Percentiles rank a stretch among this genome's conserved stretches.
Evolutionary conservation across 2,797 vertebrate genomes (phyloP).

Genomic region (Cyclura pinguis): DNA sequence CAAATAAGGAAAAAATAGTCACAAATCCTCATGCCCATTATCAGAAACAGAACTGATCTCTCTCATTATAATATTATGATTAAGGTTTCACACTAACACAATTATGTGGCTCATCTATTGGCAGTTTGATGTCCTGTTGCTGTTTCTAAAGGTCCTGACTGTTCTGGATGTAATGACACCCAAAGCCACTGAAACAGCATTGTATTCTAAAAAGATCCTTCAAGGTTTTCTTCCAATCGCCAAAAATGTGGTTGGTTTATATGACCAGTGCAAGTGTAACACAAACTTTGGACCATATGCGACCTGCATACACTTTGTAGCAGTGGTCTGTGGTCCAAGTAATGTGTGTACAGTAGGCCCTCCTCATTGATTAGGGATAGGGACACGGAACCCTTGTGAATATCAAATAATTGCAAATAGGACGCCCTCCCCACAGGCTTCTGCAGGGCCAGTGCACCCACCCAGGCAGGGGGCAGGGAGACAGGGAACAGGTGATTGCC

Average conservation of each 20-base stretch:
- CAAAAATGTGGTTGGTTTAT: background rate
- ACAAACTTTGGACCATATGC: background rate
- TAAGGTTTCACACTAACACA: background rate
- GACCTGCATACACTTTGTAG: background rate
- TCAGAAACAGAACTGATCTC: background rate
- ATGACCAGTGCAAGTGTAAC: background rate
- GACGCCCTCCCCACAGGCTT: too few species aligned
- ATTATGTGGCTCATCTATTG: background rate
- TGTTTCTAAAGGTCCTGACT: background rate
- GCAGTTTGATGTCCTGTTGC: background rate
- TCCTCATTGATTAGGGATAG: too few species aligned
- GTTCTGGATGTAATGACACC: background rate
- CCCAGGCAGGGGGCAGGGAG: too few species aligned
- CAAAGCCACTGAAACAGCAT: background rate
- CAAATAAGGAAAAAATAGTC: background rate
- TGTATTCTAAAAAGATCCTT: background rate
- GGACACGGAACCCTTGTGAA: too few species aligned
- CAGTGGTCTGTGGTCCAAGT: too few species aligned
- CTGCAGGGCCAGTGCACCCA: too few species aligned
- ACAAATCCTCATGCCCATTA: background rate
- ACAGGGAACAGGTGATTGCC: too few species aligned
- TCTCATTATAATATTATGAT: background rate
- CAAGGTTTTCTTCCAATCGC: background rate
- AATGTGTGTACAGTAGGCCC: too few species aligned
- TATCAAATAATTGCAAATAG: too few species aligned